These are phyloP conservation scores for Arremon aurantiirostris DNA, from an alignment of 2,797 vertebrate genomes.

Conservation along the genomic window DNA sequence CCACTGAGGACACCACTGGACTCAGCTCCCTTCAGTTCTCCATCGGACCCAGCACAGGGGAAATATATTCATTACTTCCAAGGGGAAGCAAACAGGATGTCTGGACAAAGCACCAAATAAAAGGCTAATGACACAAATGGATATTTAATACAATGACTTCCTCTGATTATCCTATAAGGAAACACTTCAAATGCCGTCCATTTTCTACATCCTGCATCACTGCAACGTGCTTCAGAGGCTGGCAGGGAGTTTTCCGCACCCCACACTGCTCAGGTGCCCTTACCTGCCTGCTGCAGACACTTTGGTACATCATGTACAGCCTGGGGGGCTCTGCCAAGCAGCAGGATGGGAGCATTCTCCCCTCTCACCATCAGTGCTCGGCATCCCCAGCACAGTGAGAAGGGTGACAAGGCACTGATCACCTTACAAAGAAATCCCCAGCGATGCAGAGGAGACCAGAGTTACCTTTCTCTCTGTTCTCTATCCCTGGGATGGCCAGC, in stretches of 20 bases:
- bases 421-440: background rate
- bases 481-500: background rate
- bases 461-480: background rate
- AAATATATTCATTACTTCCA: constrained; percentile 56
- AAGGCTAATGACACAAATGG: constrained; percentile 67
- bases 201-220: constrained; percentile 48
- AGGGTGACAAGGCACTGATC: background rate
- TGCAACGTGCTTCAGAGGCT: background rate
- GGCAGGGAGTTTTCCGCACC: background rate
- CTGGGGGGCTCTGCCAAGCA: background rate
- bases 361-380: background rate
- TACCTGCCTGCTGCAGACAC: background rate
- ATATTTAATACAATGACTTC: constrained; percentile 69
- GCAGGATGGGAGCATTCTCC: background rate
- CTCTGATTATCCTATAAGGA: constrained; percentile 66
- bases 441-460: background rate
- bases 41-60: background rate
- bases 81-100: constrained; percentile 67
- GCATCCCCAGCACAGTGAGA: background rate
- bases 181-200: constrained; percentile 59
- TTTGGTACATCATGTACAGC: rapidly evolving
- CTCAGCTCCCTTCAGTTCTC: background rate
- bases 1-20: rapidly evolving
- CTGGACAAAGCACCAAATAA: constrained; percentile 67
- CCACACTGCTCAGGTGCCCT: background rate